A percentile compares a stretch with the other conserved stretches of the same genome.
Evolutionary conservation across 2,888 invertebrate species (phyloP).

Genomic region (Kryphioiulus occultus): DNA sequence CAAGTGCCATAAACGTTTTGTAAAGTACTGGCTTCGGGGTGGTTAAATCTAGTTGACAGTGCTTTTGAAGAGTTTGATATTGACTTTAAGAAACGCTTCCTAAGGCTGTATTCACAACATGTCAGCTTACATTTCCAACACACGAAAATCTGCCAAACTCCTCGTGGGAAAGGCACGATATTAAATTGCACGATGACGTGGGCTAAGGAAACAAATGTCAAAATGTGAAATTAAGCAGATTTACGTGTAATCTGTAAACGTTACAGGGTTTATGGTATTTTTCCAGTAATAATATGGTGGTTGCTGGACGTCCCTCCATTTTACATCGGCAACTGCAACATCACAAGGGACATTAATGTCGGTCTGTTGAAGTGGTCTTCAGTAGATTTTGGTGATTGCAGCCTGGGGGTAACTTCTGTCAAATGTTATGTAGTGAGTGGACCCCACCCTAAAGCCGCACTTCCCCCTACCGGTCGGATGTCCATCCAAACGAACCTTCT

Average conservation of each 20-base stretch:
- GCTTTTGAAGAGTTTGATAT: background rate
- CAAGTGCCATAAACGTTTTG: too few species aligned
- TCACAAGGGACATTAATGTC: background rate
- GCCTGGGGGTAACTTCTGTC: background rate
- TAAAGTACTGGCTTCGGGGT: background rate
- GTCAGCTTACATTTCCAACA: background rate
- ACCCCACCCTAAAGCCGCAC: slow-evolving; percentile 16
- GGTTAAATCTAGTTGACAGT: background rate
- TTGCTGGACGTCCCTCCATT: background rate
- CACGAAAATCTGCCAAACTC: background rate
- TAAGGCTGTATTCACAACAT: background rate
- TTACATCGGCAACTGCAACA: background rate
- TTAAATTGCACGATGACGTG: background rate
- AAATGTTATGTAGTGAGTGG: background rate
- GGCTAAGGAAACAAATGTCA: background rate
- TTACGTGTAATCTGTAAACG: background rate
- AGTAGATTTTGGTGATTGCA: background rate
- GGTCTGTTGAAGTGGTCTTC: background rate
- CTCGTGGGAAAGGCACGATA: background rate
- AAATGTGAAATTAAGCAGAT: background rate
- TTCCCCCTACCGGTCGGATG: background rate
- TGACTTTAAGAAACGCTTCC: background rate
- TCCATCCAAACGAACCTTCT: background rate
- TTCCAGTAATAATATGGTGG: background rate
- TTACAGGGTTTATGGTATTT: background rate